Evolutionary conservation across 2,888 invertebrate species (phyloP).

Genomic region (Octonoba sinensis): DNA sequence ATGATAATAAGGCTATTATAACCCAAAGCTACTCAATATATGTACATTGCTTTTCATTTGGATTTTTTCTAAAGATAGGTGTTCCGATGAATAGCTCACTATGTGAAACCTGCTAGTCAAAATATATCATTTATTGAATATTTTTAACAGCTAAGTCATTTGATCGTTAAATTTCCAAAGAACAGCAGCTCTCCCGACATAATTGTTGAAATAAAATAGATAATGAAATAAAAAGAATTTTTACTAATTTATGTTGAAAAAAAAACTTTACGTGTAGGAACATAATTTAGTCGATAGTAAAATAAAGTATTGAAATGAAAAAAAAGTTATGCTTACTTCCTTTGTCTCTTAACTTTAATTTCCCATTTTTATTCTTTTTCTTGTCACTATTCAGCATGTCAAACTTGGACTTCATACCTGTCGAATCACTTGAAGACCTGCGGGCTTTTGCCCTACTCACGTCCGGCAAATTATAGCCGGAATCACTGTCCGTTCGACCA

Average conservation of each 20-base stretch:
- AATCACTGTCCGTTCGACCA: constrained; percentile 33
- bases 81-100: too few species aligned
- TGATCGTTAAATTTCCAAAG: too few species aligned
- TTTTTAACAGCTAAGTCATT: too few species aligned
- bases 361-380: constrained; percentile 40
- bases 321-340: constrained; percentile 35
- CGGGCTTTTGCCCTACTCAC: constrained; percentile 24
- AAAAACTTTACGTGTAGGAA: not conserved
- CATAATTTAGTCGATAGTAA: not conserved
- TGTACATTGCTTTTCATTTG: too few species aligned
- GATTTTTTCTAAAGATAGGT: too few species aligned
- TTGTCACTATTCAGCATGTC: constrained; percentile 23
- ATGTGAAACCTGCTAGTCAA: too few species aligned
- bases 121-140: too few species aligned
- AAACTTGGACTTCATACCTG: constrained; percentile 15
- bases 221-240: not conserved
- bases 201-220: not conserved
- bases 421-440: constrained; percentile 48
- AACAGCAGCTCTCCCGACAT: too few species aligned
- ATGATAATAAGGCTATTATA: too few species aligned
- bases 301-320: not conserved
- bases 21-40: too few species aligned
- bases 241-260: not conserved
- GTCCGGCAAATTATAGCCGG: constrained; percentile 30
- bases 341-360: constrained; percentile 36